Evolutionary conservation across 2,797 vertebrate species (phyloP), one percentile per base, ranked within the genome.

Genomic region (Petrocephalus sullivani): DNA sequence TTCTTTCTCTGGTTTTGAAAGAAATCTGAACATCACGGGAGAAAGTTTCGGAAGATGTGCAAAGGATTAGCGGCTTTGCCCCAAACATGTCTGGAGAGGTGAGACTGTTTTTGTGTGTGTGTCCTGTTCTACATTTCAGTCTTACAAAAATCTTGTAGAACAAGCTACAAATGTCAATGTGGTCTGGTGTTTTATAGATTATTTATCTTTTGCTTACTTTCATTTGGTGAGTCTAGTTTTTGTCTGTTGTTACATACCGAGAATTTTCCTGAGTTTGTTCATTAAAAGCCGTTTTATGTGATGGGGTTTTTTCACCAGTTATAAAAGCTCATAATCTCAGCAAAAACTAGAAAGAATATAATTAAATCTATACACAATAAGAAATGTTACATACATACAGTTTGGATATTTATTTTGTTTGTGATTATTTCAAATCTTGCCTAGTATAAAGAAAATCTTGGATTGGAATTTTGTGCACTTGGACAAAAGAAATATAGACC

Each of bases 11-110:
- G 12, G 53, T 87, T 41, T 37, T 90, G 54, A 91, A 90, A 78
- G 90, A 87, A 90, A 87, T 89, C 89, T 10, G n/a, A 89, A 86
- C 7, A 54, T 14, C 90, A 90, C 82, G 33, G 89, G 89, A 90
- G 87, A 95, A 90, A 92, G 19, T n/a, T 10, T 61, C 54, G 90
- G 92, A 97, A 95, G 92, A 98, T 98, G 97, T 98, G 97, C 93
- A 98, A 97, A 94, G 97, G 97, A 95, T 96, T 98, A 92, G 96
- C 97, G 71, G 97, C 97, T 1, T 93, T 98, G 90, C 97, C 97
- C 87, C 97, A 98, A 87, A 96, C 95, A 91, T 98, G 97, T 93
- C 95, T 97, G 90, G 97, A 96, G 90, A 97, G 97, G 97, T 98
- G 94, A 97, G 96, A 88, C 89, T n/a, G 88, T 28, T 88, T 64